Evolutionary conservation across 2,113 vertebrate genomes (phyloP).

Genomic region (Petrocephalus microphthalmus): DNA sequence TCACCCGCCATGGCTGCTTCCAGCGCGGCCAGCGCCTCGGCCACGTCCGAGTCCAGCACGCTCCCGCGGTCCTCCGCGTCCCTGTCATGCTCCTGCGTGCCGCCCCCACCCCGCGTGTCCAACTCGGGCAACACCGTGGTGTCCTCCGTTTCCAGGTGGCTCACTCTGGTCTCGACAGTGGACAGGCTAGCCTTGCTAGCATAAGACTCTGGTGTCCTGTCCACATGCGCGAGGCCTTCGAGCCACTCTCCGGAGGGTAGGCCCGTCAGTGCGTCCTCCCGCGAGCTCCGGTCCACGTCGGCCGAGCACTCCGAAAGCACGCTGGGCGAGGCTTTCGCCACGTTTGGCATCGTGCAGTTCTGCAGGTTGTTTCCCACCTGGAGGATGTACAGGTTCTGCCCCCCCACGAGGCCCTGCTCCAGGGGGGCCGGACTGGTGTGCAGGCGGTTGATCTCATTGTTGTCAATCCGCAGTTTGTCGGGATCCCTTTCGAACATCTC

Average conservation of each 20-base stretch:
- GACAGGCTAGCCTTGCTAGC: conserved; percentile 65
- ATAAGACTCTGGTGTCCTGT: conserved; percentile 48
- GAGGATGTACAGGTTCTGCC: neutral
- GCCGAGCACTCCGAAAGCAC: neutral
- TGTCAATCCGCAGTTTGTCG: conserved; percentile 58
- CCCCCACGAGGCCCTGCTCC: neutral
- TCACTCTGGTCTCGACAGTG: conserved; percentile 51
- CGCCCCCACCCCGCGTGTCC: neutral
- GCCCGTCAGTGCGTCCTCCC: conserved; percentile 47
- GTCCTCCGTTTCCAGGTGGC: neutral
- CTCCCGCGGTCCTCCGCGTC: conserved; percentile 45
- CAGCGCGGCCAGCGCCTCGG: conserved; percentile 82
- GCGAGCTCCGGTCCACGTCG: neutral
- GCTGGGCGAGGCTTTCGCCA: neutral
- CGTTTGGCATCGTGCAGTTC: neutral
- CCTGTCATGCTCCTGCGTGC: conserved; percentile 28
- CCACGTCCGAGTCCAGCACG: conserved; percentile 77
- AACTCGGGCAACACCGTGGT: neutral
- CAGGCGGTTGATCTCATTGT: conserved; percentile 63
- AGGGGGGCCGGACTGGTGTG: conserved; percentile 19
- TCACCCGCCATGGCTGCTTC: conserved; percentile 88
- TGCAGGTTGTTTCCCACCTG: neutral
- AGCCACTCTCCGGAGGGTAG: conserved; percentile 49
- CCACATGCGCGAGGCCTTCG: conserved; percentile 55
- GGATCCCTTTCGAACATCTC: conserved; percentile 45